Conservation (phyloP, 2,888 invertebrate genomes). For the Oxytorus armatus region DNA sequence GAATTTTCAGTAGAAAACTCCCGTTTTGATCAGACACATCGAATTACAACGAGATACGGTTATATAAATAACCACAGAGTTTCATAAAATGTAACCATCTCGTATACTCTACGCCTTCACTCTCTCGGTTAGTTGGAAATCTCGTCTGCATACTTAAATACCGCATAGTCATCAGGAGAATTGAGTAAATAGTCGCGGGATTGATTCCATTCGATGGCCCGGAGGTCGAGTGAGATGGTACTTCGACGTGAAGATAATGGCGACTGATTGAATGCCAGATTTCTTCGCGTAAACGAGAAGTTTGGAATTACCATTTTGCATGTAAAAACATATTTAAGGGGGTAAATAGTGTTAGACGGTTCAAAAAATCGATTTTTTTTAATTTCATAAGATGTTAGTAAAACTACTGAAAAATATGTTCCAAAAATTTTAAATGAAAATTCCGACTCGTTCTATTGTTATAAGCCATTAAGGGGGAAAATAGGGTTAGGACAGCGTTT, state of each 20-base stretch:
- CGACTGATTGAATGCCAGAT: slow-evolving; percentile 21
- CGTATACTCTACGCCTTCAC: not conserved
- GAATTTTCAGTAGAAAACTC: slow-evolving; percentile 4
- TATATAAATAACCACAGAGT: not conserved
- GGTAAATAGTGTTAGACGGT: not conserved
- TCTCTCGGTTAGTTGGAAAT: slow-evolving; percentile 42
- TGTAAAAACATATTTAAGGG: not conserved
- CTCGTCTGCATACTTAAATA: slow-evolving; percentile 59
- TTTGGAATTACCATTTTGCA: not conserved
- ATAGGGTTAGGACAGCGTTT: no score
- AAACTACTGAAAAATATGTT: no score
- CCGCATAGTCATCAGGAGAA: slow-evolving; percentile 52
- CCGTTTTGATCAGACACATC: slow-evolving; percentile 9
- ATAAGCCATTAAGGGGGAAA: no score
- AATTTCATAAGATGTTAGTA: no score
- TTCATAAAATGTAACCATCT: slow-evolving; percentile 24
- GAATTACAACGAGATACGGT: not conserved
- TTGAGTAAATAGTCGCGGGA: slow-evolving; percentile 57
- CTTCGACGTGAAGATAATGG: slow-evolving; percentile 16
- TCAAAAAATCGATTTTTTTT: no score
- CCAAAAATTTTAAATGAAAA: no score
- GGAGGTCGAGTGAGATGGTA: slow-evolving; percentile 45
- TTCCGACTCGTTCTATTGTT: no score
- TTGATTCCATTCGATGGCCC: slow-evolving; percentile 53
- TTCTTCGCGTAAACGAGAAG: not conserved